Base-by-base conservation (phyloP, 2,888 invertebrate genomes). In the Luffia ferchaultella region DNA sequence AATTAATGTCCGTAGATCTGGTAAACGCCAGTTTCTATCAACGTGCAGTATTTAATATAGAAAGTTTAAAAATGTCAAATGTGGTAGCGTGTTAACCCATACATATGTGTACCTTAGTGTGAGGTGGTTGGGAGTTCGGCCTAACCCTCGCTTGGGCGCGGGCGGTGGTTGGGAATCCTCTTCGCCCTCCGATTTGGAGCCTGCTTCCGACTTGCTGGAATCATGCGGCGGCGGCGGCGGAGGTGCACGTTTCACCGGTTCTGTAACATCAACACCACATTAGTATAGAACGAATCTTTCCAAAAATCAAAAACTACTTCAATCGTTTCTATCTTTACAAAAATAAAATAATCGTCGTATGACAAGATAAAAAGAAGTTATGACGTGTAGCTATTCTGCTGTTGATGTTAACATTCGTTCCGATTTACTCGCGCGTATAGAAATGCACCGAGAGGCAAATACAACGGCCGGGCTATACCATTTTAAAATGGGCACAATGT, bases 101-200 rank as follows among this genome's bases (percentile, higher is more conserved):
- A 76, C 73, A 74, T 76, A 73, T 74, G 73, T 70, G 40, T 72
- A 91, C 91, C 91, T 91, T 76, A 94, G 85, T 57, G 94, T 95
- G 77, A 96, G 88, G 85, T 96, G 95, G 88, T 96, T 96, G 68
- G 96, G 96, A 64, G 96, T 96, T 69, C 93, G 88, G 64, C 96
- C 96, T 73, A 96, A 86, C 63, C 92, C 89, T 79, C 85, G 83
- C 78, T 87, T 87, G 64, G 77, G 73, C 48, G 86, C 82, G 62
- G 89, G 88, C 69, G 76, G 87, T 63, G 89, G 90, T 61, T 86
- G 85, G 69, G 90, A 91, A 54, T 90, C 90, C 68, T 94, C 94
- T 76, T 95, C 94, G 53, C 93, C 93, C 79, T 95, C 94, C 7
- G 94, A 93, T 76, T 93, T 93, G 59, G 91, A 90, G 58, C 93